phyloP scores from a whole-genome alignment of 1,140 invertebrate genomes.

The Pseudomyrmex cubaensis region DNA sequence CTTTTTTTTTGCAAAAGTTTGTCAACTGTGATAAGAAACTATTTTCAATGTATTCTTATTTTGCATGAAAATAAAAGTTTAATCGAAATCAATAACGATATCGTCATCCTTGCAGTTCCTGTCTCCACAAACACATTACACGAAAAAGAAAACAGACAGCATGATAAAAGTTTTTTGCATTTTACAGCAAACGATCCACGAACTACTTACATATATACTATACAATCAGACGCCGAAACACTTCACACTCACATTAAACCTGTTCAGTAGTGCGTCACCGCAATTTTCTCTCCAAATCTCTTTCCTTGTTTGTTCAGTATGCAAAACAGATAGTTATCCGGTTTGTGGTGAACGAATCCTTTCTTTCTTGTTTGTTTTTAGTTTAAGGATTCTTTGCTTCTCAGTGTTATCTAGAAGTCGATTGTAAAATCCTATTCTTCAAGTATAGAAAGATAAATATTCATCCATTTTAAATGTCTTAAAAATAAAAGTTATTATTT shows the following conservation, averaged over 20 bases:
- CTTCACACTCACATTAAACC: background rate
- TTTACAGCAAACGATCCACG: no score
- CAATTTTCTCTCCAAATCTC: background rate
- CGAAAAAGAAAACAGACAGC: no score
- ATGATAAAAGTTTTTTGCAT: no score
- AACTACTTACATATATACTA: no score
- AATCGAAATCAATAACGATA: background rate
- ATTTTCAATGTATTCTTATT: background rate
- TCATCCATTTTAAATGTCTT: background rate
- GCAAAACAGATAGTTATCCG: background rate
- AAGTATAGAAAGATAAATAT: background rate
- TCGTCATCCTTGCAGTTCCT: background rate
- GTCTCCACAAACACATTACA: background rate
- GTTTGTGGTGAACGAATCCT: background rate
- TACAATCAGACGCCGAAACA: background rate
- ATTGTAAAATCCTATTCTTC: background rate
- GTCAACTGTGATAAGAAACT: slow-evolving; percentile 22
- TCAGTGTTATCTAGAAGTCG: background rate
- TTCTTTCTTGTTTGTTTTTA: background rate
- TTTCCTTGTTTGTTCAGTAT: background rate
- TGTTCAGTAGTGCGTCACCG: slow-evolving; percentile 11
- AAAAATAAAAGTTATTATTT: no score
- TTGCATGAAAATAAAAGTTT: slow-evolving; percentile 31
- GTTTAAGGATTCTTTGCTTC: background rate
- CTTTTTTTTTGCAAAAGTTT: background rate